These are phyloP conservation scores for Eulimnadia texana DNA, from an alignment of 1,140 invertebrate genomes.

Conservation along the genomic window DNA sequence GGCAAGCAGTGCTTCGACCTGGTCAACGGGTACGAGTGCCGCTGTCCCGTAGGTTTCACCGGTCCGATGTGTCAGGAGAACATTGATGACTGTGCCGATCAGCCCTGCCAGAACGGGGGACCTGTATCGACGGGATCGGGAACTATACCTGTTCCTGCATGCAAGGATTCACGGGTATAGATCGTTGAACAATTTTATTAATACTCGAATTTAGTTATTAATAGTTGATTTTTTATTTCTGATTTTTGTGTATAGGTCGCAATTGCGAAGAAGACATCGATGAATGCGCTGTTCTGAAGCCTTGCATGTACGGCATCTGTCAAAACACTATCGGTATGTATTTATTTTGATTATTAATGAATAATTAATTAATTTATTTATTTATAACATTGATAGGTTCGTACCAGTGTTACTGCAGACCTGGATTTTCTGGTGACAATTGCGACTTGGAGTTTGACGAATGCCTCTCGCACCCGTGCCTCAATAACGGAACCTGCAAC, in stretches of 20 bases:
- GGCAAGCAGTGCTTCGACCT: constrained; percentile 47
- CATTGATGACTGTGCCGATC: constrained; percentile 37
- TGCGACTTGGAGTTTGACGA: constrained; percentile 76
- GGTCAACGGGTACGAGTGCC: constrained; percentile 53
- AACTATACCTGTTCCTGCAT: constrained; percentile 66
- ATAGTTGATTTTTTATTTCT: constrained; percentile 19
- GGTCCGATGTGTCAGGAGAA: constrained; percentile 53
- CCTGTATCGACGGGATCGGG: constrained; percentile 48
- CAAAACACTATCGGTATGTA: constrained; percentile 40
- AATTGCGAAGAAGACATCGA: constrained; percentile 60
- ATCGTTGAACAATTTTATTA: not conserved
- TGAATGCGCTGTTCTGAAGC: constrained; percentile 47
- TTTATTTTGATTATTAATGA: not conserved
- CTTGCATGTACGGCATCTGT: constrained; percentile 71
- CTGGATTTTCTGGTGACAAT: constrained; percentile 64
- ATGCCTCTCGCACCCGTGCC: constrained; percentile 72
- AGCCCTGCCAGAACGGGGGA: constrained; percentile 40
- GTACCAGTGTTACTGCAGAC: constrained; percentile 71
- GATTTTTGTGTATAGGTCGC: too few relatives aligned
- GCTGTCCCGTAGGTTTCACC: constrained; percentile 57
- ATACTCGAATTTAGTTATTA: not conserved
- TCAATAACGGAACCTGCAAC: constrained; percentile 70
- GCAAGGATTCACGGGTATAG: constrained; percentile 54
- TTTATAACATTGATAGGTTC: constrained; percentile 37
- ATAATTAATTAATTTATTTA: not conserved